Base-by-base conservation (phyloP, 2,113 vertebrate genomes). In the Xiphophorus couchianus region DNA sequence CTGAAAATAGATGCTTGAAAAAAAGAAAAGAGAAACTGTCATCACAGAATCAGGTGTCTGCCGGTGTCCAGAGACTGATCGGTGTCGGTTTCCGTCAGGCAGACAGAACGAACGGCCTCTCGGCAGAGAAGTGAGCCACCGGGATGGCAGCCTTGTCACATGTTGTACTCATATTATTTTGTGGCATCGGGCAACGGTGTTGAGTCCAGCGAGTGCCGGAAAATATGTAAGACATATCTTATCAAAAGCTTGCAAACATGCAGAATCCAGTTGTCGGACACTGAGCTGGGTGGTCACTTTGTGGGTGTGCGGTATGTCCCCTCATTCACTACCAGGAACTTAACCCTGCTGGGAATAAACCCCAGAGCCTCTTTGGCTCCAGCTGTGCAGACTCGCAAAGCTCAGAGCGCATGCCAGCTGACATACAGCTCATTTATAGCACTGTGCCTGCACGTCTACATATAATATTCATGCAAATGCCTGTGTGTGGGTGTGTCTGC, bases 201-300 rank as follows among this genome's bases (percentile, higher is more conserved):
- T 11, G 31, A 62, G 14, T 25, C 39, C 76, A 27, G n/a, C 4
- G 1, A 27, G 1, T 17, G 65, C 11, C 69, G 48, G 48, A 67
- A 31, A 37, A 71, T 37, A 27, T 17, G 27, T 10, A 73, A 69
- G 69, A 27, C 28, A 37, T 71, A 51, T 51, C 9, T 44, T 2
- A 22, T 37, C 61, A 44, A 37, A 29, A 35, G 27, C 12, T 66
- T 31, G 35, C 25, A 73, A 69, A 62, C 63, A 68, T 70, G 62
- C 28, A 15, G 37, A n/a, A 77, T 80, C 75, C 37, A 42, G n/a
- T 25, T 39, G 0, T 33, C 35, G 51, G 73, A 81, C 66, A 33
- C 77, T 27, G 69, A 81, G 74, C 71, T 88, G 84, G 87, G 89
- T 89, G 90, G 80, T 89, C 84, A 84, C 25, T 42, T 35, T 76